Percentiles rank a stretch among this genome's conserved stretches.
Evolutionary conservation across 2,113 vertebrate species (phyloP).

Genomic region (Jaculus jaculus): DNA sequence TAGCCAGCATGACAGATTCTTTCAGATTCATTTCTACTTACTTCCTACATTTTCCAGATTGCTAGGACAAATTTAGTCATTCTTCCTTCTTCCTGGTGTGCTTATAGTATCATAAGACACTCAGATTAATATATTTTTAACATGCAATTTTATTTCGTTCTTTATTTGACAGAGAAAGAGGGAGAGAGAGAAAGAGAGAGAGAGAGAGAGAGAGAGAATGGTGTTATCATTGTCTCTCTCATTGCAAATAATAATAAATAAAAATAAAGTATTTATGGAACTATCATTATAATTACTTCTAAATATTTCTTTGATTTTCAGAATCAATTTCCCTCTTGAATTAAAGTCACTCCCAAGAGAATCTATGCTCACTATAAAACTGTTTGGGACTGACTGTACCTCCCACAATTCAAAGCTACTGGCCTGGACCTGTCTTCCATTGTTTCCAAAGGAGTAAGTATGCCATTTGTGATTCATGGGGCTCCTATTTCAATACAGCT

Average conservation of each 20-base stretch:
- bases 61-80: neutral
- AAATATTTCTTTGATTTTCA: slow-evolving; percentile 71
- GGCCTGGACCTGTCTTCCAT: slow-evolving; percentile 81
- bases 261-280: neutral
- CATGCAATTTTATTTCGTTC: no score
- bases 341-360: slow-evolving; percentile 81
- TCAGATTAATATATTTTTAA: neutral
- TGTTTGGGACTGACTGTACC: slow-evolving; percentile 73
- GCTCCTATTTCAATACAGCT: neutral
- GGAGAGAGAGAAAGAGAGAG: no score
- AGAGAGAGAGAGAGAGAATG: no score
- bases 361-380: slow-evolving; percentile 81
- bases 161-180: no score
- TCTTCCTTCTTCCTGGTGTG: neutral
- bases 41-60: neutral
- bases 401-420: slow-evolving; percentile 74
- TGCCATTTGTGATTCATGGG: neutral
- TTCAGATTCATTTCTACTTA: neutral
- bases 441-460: slow-evolving; percentile 83
- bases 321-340: slow-evolving; percentile 82
- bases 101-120: neutral
- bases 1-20: neutral
- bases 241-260: neutral
- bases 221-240: no score
- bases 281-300: neutral